phyloP scores from a whole-genome alignment of 2,888 invertebrate genomes.

The Caenorhabditis doughertyi region DNA sequence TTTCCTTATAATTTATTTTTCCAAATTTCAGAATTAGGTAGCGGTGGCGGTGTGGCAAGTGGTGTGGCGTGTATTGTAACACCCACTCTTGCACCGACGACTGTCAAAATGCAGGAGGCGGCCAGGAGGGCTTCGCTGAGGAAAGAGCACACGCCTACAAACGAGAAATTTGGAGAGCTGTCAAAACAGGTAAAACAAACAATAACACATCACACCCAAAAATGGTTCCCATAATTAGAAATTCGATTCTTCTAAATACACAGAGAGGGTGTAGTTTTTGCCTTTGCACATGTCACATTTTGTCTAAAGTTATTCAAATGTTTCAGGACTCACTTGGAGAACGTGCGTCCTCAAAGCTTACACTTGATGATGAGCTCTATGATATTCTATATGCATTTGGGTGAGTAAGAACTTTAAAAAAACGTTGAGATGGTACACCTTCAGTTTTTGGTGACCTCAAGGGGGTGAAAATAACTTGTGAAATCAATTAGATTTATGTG shows the following conservation, averaged over 20 bases:
- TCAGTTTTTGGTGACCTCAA: no score
- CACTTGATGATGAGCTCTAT: conserved; percentile 81
- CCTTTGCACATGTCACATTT: neutral
- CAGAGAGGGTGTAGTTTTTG: neutral
- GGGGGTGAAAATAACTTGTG: no score
- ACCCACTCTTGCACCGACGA: conserved; percentile 70
- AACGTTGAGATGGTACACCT: no score
- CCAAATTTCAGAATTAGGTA: conserved; percentile 52
- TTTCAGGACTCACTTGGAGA: conserved; percentile 71
- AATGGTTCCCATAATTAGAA: conserved; percentile 15
- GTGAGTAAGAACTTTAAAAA: no score
- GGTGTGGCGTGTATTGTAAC: conserved; percentile 69
- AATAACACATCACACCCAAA: neutral
- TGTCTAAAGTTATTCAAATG: neutral
- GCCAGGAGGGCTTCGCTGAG: conserved; percentile 50
- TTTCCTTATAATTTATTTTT: neutral
- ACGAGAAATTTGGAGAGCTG: conserved; percentile 46
- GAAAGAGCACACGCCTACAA: conserved; percentile 48
- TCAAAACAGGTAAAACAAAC: conserved; percentile 56
- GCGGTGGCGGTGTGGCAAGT: conserved; percentile 63
- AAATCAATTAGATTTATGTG: no score
- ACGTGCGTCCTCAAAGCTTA: conserved; percentile 78
- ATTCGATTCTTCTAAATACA: conserved; percentile 5
- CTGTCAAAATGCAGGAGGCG: conserved; percentile 63
- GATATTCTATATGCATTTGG: conserved; percentile 81